Evolutionary conservation across 2,113 vertebrate species (phyloP).

Genomic region (Turnix velox): DNA sequence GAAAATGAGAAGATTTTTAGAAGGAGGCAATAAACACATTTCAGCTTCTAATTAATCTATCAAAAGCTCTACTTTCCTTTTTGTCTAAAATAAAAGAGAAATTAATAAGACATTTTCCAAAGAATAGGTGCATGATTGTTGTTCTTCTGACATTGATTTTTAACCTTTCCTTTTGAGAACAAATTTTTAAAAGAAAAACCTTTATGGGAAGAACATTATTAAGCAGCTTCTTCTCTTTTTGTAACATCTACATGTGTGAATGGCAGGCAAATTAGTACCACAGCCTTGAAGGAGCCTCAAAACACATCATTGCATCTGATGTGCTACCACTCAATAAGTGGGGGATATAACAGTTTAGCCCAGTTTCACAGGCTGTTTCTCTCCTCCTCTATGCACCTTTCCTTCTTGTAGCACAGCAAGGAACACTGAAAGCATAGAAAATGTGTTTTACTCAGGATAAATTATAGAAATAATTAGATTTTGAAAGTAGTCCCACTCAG

Average conservation of each 20-base stretch:
- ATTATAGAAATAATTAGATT: background rate
- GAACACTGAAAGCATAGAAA: background rate
- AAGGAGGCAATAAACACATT: slow-evolving; percentile 45
- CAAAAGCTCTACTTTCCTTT: slow-evolving; percentile 25
- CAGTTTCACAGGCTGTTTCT: background rate
- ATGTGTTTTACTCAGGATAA: background rate
- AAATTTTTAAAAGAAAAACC: background rate
- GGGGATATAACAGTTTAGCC: background rate
- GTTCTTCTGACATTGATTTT: slow-evolving; percentile 27
- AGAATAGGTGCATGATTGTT: background rate
- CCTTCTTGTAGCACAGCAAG: background rate
- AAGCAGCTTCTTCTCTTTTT: background rate
- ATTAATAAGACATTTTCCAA: slow-evolving; percentile 33
- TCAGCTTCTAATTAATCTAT: slow-evolving; percentile 52
- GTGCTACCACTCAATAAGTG: background rate
- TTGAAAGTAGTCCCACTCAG: accelerated
- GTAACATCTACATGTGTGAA: background rate
- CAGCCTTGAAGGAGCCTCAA: slow-evolving; percentile 13
- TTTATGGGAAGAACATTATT: slow-evolving; percentile 12
- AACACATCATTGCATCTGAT: background rate
- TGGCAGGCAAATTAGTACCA: background rate
- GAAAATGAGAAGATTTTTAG: background rate
- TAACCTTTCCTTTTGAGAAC: slow-evolving; percentile 2
- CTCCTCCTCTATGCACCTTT: background rate
- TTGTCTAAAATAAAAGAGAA: slow-evolving; percentile 6